phyloP scores from a whole-genome alignment of 2,888 invertebrate species.

The Carterocephalus palaemon region DNA sequence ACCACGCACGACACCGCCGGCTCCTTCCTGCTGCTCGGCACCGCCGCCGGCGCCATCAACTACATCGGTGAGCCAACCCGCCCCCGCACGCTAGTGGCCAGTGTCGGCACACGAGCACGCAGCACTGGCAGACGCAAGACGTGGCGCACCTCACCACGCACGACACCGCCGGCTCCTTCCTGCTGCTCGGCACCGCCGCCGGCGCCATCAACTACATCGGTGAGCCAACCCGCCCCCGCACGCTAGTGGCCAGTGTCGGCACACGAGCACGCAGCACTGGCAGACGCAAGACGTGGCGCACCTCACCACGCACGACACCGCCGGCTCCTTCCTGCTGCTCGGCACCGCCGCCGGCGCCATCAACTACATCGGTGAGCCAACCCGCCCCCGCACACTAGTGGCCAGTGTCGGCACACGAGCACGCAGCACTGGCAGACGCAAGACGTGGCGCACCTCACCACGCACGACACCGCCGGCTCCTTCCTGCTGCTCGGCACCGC shows the following conservation, averaged over 20 bases:
- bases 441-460: constrained; percentile 96
- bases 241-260: constrained; percentile 96
- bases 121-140: constrained; percentile 98
- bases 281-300: constrained; percentile 97
- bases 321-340: constrained; percentile 95
- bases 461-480: constrained; percentile 98
- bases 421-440: constrained; percentile 99
- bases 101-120: constrained; percentile 99
- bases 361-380: constrained; percentile 91
- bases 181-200: constrained; percentile 96
- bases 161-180: constrained; percentile 97
- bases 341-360: constrained; percentile 98
- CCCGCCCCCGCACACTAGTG: constrained; percentile 26
- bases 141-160: constrained; percentile 96
- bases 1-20: constrained; percentile 98
- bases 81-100: constrained; percentile 77
- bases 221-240: constrained; percentile 48
- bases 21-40: constrained; percentile 95
- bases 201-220: constrained; percentile 98
- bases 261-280: constrained; percentile 99
- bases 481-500: constrained; percentile 96
- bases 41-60: constrained; percentile 97
- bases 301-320: constrained; percentile 97
- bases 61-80: constrained; percentile 86
- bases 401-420: constrained; percentile 99